These are phyloP conservation scores for Trichomalopsis sarcophagae DNA, from an alignment of 1,140 invertebrate species.

Conservation along the genomic window DNA sequence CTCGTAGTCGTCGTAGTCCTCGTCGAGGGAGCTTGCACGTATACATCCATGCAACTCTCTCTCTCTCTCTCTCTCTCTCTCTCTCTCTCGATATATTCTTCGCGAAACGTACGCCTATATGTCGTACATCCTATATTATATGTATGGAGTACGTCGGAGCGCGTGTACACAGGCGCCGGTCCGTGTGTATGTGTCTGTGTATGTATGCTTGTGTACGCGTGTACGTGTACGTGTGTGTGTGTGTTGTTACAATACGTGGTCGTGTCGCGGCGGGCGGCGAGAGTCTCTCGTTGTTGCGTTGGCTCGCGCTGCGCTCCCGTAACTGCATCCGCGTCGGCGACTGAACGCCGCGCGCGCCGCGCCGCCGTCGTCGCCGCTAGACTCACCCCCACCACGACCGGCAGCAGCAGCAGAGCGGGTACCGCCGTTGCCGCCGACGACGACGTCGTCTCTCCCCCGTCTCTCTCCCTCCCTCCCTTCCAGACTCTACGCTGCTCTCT, in stretches of 20 bases:
- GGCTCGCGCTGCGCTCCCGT: conserved; percentile 75
- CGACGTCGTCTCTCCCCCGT: conserved; percentile 25
- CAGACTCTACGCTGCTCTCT: not conserved
- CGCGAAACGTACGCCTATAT: too few relatives aligned
- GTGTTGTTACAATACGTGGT: conserved; percentile 23
- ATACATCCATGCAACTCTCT: not conserved
- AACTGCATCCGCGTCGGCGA: conserved; percentile 73
- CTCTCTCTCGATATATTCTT: too few relatives aligned
- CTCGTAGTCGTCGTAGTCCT: not conserved
- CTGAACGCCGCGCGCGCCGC: conserved; percentile 58
- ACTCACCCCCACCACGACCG: conserved; percentile 20
- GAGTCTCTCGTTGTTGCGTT: conserved; percentile 68
- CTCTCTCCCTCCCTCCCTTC: not conserved
- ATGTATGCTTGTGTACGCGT: not conserved
- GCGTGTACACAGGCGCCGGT: not conserved
- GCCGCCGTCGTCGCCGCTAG: conserved; percentile 54
- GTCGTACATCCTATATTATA: not conserved
- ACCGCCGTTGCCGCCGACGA: conserved; percentile 50
- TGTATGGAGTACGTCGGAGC: not conserved
- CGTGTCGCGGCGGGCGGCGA: conserved; percentile 32
- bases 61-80: too few relatives aligned
- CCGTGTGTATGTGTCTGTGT: not conserved
- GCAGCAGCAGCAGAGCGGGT: not conserved
- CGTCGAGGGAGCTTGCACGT: not conserved
- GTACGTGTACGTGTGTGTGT: not conserved